Percentiles rank a stretch among this genome's conserved stretches.
Conservation (phyloP, 1,140 invertebrate genomes). For the Harpegnathos saltator region DNA sequence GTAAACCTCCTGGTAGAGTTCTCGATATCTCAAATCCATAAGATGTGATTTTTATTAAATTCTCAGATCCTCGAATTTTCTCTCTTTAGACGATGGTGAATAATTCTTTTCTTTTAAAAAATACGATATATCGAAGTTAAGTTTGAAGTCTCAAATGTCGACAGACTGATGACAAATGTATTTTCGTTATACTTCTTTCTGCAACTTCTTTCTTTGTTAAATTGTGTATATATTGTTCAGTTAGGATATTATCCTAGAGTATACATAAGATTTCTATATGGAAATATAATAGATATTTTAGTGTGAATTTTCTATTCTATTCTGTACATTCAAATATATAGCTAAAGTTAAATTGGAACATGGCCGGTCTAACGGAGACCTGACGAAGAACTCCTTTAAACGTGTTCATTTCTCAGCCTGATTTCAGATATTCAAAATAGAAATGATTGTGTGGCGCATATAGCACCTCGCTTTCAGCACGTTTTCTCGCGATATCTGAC, state of each 20-base stretch:
- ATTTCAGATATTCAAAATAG: slow-evolving; percentile 4
- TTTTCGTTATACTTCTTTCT: too few species aligned
- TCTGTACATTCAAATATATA: too few species aligned
- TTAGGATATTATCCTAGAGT: too few species aligned
- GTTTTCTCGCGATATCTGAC: background rate
- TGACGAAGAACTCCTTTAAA: background rate
- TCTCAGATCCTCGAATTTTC: background rate
- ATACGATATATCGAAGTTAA: too few species aligned
- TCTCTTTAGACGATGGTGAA: background rate
- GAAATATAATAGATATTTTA: too few species aligned
- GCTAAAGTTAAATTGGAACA: background rate
- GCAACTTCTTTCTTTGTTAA: too few species aligned
- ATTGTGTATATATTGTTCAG: too few species aligned
- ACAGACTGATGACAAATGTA: too few species aligned
- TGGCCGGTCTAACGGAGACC: background rate
- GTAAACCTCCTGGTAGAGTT: background rate
- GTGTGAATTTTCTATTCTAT: too few species aligned
- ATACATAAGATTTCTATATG: too few species aligned
- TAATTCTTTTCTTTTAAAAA: background rate
- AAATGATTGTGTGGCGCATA: background rate
- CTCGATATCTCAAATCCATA: background rate
- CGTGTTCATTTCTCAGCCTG: background rate
- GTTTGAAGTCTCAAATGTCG: too few species aligned
- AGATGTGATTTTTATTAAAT: background rate
- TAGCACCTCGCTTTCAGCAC: background rate